These are phyloP conservation scores for Hemibagrus wyckioides DNA, from an alignment of 2,113 vertebrate species.

Conservation along the genomic window DNA sequence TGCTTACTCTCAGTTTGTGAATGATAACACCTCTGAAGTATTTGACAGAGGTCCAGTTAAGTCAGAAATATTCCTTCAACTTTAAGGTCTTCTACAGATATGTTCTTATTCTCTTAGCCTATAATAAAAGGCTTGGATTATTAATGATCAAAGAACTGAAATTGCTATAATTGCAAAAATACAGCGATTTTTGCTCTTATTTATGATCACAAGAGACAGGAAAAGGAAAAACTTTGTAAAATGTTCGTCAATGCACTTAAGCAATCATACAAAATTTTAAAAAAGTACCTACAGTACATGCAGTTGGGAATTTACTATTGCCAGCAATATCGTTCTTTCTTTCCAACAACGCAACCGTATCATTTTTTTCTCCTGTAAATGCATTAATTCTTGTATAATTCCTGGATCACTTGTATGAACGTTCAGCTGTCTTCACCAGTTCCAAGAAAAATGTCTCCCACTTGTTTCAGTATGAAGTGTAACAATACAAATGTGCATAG, in stretches of 20 bases:
- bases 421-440: background rate
- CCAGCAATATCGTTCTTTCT: background rate
- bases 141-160: background rate
- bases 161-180: no score
- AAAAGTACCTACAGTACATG: background rate
- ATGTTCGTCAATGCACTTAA: background rate
- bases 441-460: conserved; percentile 14
- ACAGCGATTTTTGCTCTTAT: background rate
- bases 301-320: conserved; percentile 28
- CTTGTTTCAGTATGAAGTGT: conserved; percentile 22
- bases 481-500: conserved; percentile 58
- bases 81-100: background rate
- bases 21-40: background rate
- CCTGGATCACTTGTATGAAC: background rate
- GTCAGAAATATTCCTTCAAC: background rate
- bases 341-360: background rate
- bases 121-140: background rate
- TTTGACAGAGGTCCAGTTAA: background rate
- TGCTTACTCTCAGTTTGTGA: background rate
- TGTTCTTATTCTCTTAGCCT: background rate
- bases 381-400: background rate
- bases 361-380: background rate
- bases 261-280: background rate
- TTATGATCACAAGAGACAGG: background rate
- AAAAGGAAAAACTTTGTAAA: background rate